Evolutionary conservation across 1,140 invertebrate species (phyloP).

Genomic region (Sycophaga agraensis): DNA sequence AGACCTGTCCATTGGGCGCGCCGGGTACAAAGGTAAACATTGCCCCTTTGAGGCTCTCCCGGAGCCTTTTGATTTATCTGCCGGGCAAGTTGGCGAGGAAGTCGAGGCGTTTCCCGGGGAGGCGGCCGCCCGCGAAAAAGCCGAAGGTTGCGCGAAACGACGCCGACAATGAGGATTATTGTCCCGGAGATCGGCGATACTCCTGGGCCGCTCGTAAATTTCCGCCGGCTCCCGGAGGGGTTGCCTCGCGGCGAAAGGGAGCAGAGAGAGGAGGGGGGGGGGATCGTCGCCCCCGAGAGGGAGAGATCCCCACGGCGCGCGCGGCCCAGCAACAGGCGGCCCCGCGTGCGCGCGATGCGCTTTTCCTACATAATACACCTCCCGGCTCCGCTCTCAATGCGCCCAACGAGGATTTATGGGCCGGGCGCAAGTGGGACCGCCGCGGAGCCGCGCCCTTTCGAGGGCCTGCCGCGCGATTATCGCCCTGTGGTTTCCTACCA

Average conservation of each 20-base stretch:
- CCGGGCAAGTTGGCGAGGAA: not conserved
- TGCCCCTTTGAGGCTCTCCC: not conserved
- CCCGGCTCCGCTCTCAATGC: not conserved
- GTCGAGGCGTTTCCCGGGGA: not conserved
- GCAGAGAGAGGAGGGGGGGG: not conserved
- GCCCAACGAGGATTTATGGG: slow-evolving; percentile 25
- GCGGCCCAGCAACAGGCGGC: slow-evolving; percentile 24
- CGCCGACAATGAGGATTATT: slow-evolving; percentile 23
- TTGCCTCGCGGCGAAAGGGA: no score
- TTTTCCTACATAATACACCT: slow-evolving; percentile 24
- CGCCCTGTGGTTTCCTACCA: no score
- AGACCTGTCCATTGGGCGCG: no score
- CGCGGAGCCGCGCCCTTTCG: not conserved
- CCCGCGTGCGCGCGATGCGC: slow-evolving; percentile 15
- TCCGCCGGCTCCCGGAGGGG: slow-evolving; percentile 7
- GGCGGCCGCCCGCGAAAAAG: not conserved
- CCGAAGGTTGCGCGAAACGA: not conserved
- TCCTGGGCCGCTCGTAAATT: slow-evolving; percentile 21
- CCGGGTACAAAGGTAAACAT: slow-evolving; percentile 5
- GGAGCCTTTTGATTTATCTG: slow-evolving; percentile 13
- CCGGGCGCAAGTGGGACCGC: slow-evolving; percentile 1
- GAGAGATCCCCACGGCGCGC: slow-evolving; percentile 3
- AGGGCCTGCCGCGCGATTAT: no score
- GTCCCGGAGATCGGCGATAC: slow-evolving; percentile 18
- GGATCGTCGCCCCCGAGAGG: not conserved